Conservation (phyloP, 2,888 invertebrate species). For the Drosophila neoperkinsi region DNA sequence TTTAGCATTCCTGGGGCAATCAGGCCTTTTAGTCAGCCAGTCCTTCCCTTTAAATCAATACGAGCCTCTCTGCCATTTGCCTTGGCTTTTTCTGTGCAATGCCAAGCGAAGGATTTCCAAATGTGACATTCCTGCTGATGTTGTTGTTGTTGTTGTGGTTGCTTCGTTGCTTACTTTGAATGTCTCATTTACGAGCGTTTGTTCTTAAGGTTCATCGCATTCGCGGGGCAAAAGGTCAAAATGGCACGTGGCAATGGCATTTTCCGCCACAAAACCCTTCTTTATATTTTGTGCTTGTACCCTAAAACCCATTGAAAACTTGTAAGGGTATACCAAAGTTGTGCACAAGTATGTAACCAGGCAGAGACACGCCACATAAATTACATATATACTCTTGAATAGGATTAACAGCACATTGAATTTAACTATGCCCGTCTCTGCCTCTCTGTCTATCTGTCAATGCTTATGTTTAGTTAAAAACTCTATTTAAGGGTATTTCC, state of each 20-base stretch:
- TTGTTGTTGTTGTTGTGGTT: conserved; percentile 40
- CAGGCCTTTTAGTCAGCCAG: conserved; percentile 14
- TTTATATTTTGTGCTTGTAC: not conserved
- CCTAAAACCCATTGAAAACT: not conserved
- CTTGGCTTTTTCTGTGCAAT: conserved; percentile 43
- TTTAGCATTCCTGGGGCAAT: conserved; percentile 6
- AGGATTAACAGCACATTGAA: not conserved
- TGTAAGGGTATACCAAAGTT: not conserved
- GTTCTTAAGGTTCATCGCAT: conserved; percentile 71
- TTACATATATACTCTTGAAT: not conserved
- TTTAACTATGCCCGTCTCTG: not conserved
- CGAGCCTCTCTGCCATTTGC: conserved; percentile 22
- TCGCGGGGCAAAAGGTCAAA: conserved; percentile 50
- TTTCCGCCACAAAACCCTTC: conserved; percentile 25
- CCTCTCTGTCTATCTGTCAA: not conserved
- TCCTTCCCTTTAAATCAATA: conserved; percentile 54
- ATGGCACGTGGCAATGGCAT: conserved; percentile 57
- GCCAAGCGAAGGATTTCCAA: conserved; percentile 64
- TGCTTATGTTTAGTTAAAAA: not conserved
- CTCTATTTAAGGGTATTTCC: not conserved
- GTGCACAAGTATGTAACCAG: not conserved
- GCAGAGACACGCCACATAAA: not conserved
- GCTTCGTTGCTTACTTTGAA: conserved; percentile 47
- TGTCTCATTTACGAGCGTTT: conserved; percentile 69
- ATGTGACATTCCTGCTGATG: conserved; percentile 60